phyloP scores from a whole-genome alignment of 2,113 vertebrate species.

The Sialia sialis region DNA sequence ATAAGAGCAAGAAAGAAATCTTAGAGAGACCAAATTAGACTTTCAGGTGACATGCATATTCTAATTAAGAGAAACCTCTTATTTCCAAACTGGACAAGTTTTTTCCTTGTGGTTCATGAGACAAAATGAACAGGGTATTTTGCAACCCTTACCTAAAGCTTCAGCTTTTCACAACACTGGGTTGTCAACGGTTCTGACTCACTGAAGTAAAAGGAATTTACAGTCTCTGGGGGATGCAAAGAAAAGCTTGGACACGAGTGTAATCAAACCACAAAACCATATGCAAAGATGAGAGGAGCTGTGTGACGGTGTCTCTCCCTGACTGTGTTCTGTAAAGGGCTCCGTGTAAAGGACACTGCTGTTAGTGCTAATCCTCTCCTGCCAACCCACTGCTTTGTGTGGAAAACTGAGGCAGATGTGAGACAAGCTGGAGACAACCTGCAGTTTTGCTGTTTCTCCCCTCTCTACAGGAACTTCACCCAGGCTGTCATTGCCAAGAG shows the following conservation, averaged over 20 bases:
- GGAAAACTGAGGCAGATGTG: neutral
- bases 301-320: fast-evolving
- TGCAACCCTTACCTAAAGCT: neutral
- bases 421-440: neutral
- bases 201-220: neutral
- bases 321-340: neutral
- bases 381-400: neutral
- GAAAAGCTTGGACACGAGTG: neutral
- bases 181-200: neutral
- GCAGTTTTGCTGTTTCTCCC: neutral
- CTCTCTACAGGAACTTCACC: neutral
- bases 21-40: neutral
- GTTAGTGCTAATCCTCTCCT: neutral
- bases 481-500: neutral
- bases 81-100: neutral
- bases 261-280: neutral
- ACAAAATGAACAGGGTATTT: neutral
- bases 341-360: neutral
- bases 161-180: neutral
- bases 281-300: neutral
- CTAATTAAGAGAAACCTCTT: neutral
- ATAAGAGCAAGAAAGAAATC: neutral
- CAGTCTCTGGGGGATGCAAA: neutral
- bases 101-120: neutral
- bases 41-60: neutral